Conservation (phyloP, 1,140 invertebrate genomes). For the Belonocnema kinseyi region DNA sequence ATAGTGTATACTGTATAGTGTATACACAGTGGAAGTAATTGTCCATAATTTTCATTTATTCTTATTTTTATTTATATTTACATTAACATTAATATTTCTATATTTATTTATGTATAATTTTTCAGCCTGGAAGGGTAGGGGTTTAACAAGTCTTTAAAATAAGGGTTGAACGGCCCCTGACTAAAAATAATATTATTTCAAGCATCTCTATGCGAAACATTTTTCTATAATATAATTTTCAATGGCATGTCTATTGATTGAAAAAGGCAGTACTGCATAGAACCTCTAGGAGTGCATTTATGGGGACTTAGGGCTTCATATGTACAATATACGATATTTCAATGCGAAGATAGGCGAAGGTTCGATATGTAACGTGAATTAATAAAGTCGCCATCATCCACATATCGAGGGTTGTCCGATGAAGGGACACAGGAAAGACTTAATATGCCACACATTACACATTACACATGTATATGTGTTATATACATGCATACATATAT, state of each 20-base stretch:
- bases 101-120: too few species aligned
- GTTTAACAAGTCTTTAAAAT: too few species aligned
- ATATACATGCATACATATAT: not conserved
- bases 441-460: conserved; percentile 46
- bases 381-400: conserved; percentile 60
- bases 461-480: not conserved
- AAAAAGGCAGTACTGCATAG: not conserved
- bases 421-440: conserved; percentile 39
- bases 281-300: not conserved
- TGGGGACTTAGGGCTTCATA: not conserved
- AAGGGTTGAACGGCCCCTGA: too few species aligned
- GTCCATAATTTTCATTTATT: too few species aligned
- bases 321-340: not conserved
- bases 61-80: too few species aligned
- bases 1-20: too few species aligned
- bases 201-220: too few species aligned
- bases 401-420: conserved; percentile 45
- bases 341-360: conserved; percentile 12
- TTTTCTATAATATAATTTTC: not conserved
- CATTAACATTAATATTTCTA: too few species aligned
- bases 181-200: too few species aligned
- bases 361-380: conserved; percentile 55
- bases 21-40: too few species aligned
- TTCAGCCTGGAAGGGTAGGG: too few species aligned
- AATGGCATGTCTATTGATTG: not conserved